These are phyloP conservation scores for Drosophila subquinaria DNA, from an alignment of 2,888 invertebrate species.

Conservation along the genomic window DNA sequence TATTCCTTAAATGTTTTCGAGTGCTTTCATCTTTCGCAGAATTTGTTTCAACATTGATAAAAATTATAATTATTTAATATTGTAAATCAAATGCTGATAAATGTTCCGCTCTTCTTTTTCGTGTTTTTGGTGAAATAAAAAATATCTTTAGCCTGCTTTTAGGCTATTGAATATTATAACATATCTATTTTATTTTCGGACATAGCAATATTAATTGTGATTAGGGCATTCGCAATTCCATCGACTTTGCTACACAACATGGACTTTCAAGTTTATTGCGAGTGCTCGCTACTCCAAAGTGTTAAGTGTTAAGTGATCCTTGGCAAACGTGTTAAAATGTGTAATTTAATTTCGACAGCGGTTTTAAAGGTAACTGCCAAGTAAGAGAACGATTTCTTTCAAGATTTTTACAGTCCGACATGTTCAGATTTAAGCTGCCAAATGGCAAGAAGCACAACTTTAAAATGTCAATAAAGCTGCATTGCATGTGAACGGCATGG, in stretches of 20 bases:
- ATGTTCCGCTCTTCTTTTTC: too few species aligned
- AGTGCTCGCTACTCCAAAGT: constrained; percentile 34
- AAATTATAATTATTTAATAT: too few species aligned
- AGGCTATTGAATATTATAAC: neutral
- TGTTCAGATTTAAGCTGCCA: constrained; percentile 53
- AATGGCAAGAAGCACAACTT: constrained; percentile 37
- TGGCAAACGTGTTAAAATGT: constrained; percentile 73
- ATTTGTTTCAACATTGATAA: too few species aligned
- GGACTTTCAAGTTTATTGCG: constrained; percentile 45
- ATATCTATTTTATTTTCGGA: neutral
- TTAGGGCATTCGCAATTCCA: constrained; percentile 4
- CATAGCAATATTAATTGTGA: neutral
- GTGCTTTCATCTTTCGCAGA: too few species aligned
- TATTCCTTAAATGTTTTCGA: too few species aligned
- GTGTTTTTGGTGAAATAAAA: too few species aligned
- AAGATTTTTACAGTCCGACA: constrained; percentile 45
- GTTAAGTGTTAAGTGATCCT: constrained; percentile 65
- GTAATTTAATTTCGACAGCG: constrained; percentile 67
- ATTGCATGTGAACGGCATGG: constrained; percentile 16
- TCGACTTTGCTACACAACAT: neutral
- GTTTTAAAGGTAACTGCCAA: constrained; percentile 38
- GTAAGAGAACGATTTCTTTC: constrained; percentile 16
- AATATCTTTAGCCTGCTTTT: neutral
- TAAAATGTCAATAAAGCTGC: constrained; percentile 53
- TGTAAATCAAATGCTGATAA: too few species aligned